phyloP scores from a whole-genome alignment of 2,797 vertebrate species.

The Distichodus sexfasciatus region DNA sequence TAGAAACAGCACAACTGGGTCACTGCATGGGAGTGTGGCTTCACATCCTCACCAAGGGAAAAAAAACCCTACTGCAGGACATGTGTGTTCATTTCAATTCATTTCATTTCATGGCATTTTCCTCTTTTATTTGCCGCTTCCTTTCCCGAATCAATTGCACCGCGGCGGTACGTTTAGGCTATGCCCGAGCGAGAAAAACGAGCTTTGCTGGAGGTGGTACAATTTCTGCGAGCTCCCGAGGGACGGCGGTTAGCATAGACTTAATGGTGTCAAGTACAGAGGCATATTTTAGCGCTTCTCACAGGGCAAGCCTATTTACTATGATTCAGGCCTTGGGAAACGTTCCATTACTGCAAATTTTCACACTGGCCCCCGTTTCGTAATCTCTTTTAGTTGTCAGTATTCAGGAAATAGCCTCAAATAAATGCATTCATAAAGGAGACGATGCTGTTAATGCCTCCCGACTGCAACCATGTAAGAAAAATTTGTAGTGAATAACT shows the following conservation, averaged over 20 bases:
- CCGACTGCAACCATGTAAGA: background rate
- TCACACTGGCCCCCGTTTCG: conserved; percentile 24
- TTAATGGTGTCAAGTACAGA: conserved; percentile 73
- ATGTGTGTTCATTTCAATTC: conserved; percentile 64
- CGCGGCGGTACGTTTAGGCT: conserved; percentile 51
- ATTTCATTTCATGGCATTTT: conserved; percentile 62
- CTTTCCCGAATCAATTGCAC: conserved; percentile 53
- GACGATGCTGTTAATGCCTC: conserved; percentile 9
- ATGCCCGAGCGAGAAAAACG: conserved; percentile 50
- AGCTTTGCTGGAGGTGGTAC: conserved; percentile 54
- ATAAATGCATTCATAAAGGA: conserved; percentile 19
- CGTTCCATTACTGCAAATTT: conserved; percentile 42
- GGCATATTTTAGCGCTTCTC: conserved; percentile 66
- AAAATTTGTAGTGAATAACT: background rate
- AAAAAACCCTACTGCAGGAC: conserved; percentile 58
- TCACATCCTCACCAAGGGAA: conserved; percentile 26
- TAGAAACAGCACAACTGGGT: conserved; percentile 61
- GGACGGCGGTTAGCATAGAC: conserved; percentile 69
- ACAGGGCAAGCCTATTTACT: conserved; percentile 50
- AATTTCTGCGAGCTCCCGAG: conserved; percentile 58
- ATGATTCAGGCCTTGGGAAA: conserved; percentile 46
- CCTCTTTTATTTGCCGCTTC: conserved; percentile 52
- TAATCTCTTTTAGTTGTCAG: conserved; percentile 33
- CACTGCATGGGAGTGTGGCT: conserved; percentile 58
- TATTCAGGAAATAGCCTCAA: conserved; percentile 19